Percentiles rank a stretch among this genome's conserved stretches.
These are phyloP conservation scores for Crotalus helleri DNA, from an alignment of 2,113 vertebrate genomes.

Conservation along the genomic window DNA sequence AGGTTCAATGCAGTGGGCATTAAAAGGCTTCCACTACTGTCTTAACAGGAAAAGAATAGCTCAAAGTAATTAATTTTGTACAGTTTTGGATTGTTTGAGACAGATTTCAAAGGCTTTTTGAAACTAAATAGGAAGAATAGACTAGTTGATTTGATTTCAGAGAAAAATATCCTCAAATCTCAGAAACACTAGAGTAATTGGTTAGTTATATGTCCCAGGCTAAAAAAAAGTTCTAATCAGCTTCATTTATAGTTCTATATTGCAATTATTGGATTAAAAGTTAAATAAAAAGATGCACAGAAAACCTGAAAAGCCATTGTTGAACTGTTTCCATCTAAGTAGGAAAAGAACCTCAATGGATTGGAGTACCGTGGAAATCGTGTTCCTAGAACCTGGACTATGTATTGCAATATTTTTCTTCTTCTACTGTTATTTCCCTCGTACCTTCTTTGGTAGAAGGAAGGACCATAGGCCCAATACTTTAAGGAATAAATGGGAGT, in stretches of 20 bases:
- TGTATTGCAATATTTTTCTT: too few species aligned
- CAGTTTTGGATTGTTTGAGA: background rate
- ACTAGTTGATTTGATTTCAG: background rate
- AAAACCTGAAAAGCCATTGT: background rate
- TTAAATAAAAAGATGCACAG: background rate
- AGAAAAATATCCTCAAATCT: background rate
- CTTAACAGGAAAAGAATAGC: background rate
- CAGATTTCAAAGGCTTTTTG: background rate
- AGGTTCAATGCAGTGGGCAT: background rate
- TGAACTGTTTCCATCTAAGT: too few species aligned
- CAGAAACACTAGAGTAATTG: background rate
- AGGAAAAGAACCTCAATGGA: too few species aligned
- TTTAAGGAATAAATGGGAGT: too few species aligned
- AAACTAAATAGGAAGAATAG: background rate
- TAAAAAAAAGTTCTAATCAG: background rate
- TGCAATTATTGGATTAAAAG: background rate
- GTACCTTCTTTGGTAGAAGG: too few species aligned
- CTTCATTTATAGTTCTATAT: background rate
- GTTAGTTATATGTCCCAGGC: background rate
- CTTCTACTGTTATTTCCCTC: too few species aligned
- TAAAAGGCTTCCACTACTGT: background rate
- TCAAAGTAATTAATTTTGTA: background rate
- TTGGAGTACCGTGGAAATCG: too few species aligned
- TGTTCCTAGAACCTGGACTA: too few species aligned
- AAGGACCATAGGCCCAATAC: too few species aligned